phyloP scores from a whole-genome alignment of 2,113 vertebrate species.

The Romanogobio albipinnatus region DNA sequence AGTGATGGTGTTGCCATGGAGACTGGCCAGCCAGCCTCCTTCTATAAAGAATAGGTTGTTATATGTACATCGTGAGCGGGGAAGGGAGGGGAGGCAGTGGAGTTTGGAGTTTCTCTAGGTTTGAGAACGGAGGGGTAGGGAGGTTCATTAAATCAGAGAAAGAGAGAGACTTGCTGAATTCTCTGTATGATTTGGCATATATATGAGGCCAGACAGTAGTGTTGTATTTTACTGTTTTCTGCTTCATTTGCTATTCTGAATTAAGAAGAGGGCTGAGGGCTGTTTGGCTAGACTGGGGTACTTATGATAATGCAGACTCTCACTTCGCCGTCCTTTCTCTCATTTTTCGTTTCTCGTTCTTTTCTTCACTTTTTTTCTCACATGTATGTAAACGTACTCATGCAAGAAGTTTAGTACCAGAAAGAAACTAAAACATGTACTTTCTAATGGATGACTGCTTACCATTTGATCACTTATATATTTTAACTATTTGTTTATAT shows the following conservation, averaged over 20 bases:
- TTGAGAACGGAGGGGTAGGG: conserved; percentile 36
- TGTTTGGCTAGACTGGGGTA: conserved; percentile 70
- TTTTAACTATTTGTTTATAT: too few relatives aligned
- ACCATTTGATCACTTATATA: too few relatives aligned
- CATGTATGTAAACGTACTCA: neutral
- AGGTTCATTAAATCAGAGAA: conserved; percentile 40
- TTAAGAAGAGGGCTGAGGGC: conserved; percentile 71
- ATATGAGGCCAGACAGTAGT: conserved; percentile 77
- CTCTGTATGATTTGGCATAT: conserved; percentile 86
- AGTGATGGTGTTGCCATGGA: conserved; percentile 84
- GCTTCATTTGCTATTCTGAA: conserved; percentile 77
- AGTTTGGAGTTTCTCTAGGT: conserved; percentile 53
- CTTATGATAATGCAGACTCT: conserved; percentile 60
- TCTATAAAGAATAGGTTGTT: conserved; percentile 77
- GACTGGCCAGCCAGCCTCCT: conserved; percentile 77
- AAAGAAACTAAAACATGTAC: conserved; percentile 2
- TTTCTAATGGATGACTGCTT: too few relatives aligned
- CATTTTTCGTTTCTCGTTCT: conserved; percentile 30
- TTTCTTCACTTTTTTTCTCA: conserved; percentile 18
- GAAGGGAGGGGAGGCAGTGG: conserved; percentile 60
- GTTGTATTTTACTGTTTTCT: conserved; percentile 74
- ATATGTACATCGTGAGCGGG: conserved; percentile 75
- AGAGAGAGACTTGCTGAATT: conserved; percentile 67
- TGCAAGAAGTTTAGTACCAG: conserved; percentile 31
- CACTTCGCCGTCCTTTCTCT: conserved; percentile 40